Evolutionary conservation across 2,113 vertebrate species (phyloP).

Genomic region (Clarias macrocephalus): DNA sequence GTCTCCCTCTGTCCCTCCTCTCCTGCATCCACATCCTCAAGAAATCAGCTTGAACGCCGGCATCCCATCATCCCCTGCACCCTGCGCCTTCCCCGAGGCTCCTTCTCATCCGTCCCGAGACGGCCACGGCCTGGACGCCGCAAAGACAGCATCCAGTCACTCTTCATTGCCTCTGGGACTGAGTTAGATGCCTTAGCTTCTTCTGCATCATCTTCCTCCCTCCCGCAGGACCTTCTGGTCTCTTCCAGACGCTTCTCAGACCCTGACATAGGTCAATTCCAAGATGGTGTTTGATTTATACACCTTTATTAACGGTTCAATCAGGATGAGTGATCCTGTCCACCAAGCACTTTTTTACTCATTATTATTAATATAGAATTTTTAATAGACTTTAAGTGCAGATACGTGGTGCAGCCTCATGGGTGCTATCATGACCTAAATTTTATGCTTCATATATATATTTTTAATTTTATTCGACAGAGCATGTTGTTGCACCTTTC

Average conservation of each 20-base stretch:
- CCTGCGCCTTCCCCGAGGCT: conserved; percentile 79
- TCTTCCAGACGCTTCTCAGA: conserved; percentile 84
- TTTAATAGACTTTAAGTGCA: conserved; percentile 39
- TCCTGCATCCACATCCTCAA: conserved; percentile 63
- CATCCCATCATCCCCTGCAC: conserved; percentile 82
- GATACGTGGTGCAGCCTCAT: conserved; percentile 47
- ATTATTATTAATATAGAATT: conserved; percentile 63
- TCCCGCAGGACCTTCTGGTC: conserved; percentile 40
- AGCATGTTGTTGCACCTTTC: conserved; percentile 64
- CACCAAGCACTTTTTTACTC: conserved; percentile 75
- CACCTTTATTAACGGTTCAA: neutral
- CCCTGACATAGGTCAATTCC: conserved; percentile 72
- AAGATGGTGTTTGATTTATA: conserved; percentile 56
- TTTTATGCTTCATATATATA: conserved; percentile 29
- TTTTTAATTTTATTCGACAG: conserved; percentile 59
- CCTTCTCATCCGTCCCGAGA: conserved; percentile 60
- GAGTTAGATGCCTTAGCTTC: conserved; percentile 57
- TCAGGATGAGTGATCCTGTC: conserved; percentile 45
- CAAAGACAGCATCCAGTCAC: conserved; percentile 83
- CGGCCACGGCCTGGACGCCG: conserved; percentile 77
- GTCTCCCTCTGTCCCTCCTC: conserved; percentile 52
- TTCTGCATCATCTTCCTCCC: conserved; percentile 50
- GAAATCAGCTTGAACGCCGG: conserved; percentile 75
- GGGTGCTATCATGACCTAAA: conserved; percentile 44
- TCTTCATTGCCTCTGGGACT: conserved; percentile 72